Percentiles rank a stretch among this genome's conserved stretches.
phyloP scores from a whole-genome alignment of 2,113 vertebrate species.

The Sylvia atricapilla region DNA sequence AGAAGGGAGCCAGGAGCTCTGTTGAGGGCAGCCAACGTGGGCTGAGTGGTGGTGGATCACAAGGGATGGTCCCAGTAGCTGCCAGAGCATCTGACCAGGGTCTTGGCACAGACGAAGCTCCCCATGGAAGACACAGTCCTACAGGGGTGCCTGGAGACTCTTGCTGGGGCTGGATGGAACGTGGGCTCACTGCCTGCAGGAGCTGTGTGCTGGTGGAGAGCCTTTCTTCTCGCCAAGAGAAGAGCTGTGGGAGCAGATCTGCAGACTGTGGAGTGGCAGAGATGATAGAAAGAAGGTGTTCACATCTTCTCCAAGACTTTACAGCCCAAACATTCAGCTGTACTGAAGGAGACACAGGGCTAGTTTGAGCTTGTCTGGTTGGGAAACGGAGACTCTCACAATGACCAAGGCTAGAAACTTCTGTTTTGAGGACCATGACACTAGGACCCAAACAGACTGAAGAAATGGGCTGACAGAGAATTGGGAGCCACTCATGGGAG shows the following conservation, averaged over 20 bases:
- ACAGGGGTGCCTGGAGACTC: background rate
- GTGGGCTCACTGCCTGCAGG: background rate
- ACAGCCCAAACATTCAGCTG: background rate
- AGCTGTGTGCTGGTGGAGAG: background rate
- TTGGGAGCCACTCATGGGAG: background rate
- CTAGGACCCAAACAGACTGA: background rate
- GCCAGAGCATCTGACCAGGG: background rate
- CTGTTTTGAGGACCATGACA: background rate
- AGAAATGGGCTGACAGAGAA: background rate
- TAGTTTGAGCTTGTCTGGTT: background rate
- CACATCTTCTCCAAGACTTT: background rate
- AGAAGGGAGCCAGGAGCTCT: background rate
- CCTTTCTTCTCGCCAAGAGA: background rate
- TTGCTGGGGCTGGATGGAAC: fast-evolving
- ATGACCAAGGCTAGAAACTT: background rate
- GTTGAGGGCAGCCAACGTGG: fast-evolving
- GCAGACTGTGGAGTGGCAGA: background rate
- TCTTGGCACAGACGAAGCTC: background rate
- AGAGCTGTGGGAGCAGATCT: background rate
- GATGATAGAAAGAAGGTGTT: background rate
- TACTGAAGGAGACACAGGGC: background rate
- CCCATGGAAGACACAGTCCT: background rate
- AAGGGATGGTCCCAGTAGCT: background rate
- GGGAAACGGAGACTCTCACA: background rate
- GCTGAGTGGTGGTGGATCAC: background rate